These are phyloP conservation scores for Pedetes capensis DNA, from an alignment of 2,113 vertebrate genomes.

Conservation along the genomic window DNA sequence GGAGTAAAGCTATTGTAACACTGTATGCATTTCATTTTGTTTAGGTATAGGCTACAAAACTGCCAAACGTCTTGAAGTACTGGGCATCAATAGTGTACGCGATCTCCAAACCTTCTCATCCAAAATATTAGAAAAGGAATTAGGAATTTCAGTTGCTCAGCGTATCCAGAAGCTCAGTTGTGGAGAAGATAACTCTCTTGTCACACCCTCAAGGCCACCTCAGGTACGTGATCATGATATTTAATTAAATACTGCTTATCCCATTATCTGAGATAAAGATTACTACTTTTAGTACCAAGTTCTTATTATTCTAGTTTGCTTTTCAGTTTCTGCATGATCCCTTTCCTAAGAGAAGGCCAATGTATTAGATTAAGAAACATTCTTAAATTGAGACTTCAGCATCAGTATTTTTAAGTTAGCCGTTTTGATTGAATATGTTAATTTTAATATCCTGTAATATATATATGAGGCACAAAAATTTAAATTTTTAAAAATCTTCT, in stretches of 20 bases:
- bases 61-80: slow-evolving; percentile 82
- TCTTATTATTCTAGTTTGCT: neutral
- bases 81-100: slow-evolving; percentile 84
- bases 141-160: slow-evolving; percentile 85
- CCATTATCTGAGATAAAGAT: neutral
- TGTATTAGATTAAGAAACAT: slow-evolving; percentile 26
- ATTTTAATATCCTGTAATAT: neutral
- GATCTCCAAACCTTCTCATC: slow-evolving; percentile 86
- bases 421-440: neutral
- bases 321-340: neutral
- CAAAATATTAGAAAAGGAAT: slow-evolving; percentile 83
- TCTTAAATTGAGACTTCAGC: slow-evolving; percentile 3
- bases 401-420: slow-evolving; percentile 24
- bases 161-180: slow-evolving; percentile 88
- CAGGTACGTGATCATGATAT: slow-evolving; percentile 82
- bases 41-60: slow-evolving; percentile 92
- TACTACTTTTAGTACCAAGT: neutral
- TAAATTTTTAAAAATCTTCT: neutral
- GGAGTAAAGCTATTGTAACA: neutral
- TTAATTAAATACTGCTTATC: neutral
- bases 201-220: slow-evolving; percentile 88
- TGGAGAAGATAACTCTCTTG: slow-evolving; percentile 88
- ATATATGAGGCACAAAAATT: neutral
- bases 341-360: neutral
- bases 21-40: neutral